Evolutionary conservation across 92 coral and sea anemone species (phyloP), one percentile per base, ranked within the genome.

Genomic region (Palythoa caribaeorum): DNA sequence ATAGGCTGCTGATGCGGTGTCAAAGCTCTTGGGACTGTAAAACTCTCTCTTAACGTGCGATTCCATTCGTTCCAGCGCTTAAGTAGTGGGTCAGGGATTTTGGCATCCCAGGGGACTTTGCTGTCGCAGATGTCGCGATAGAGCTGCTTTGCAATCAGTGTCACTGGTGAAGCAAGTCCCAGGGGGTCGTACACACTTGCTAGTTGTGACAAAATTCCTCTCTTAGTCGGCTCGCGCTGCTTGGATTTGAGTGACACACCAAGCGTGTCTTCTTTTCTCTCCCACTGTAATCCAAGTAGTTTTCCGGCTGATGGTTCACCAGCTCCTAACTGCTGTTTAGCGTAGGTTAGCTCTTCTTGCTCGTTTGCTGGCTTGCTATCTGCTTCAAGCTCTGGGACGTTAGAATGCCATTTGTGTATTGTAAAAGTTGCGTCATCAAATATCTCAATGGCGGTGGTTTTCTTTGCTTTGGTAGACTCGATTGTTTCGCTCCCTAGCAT

Each of bases 141-240:
- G 55, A 92, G 86, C 48, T 80, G 87, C 55, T 92, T 92, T 60
- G 92, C 92, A 37, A 71, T 72, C 15, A 92, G 75, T 37, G 89
- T 88, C 55, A 77, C 73, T 57, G 91, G 91, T 73, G 95, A 92
- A 12, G 87, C 94, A 12, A 87, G 85, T 6, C 94, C 91, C 35
- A 92, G 90, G 59, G 94, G 92, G 21, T 92, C 95, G 73, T 90
- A 92, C 54, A 87, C 88, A 70, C 83, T 76, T 21, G 93, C 91
- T 7, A 84, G 83, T 11, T 89, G 83, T 37, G 92, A 92, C 75
- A 92, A 86, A 38, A 86, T 71, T 38, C 91, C 90, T 89, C 92
- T 92, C 92, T 92, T 86, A 53, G 94, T 89, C 38, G 80, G 78
- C 62, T 90, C 83, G 57, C 54, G 83, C 62, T 73, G 44, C 17